phyloP scores from a whole-genome alignment of 2,797 vertebrate genomes.

The Anas acuta region DNA sequence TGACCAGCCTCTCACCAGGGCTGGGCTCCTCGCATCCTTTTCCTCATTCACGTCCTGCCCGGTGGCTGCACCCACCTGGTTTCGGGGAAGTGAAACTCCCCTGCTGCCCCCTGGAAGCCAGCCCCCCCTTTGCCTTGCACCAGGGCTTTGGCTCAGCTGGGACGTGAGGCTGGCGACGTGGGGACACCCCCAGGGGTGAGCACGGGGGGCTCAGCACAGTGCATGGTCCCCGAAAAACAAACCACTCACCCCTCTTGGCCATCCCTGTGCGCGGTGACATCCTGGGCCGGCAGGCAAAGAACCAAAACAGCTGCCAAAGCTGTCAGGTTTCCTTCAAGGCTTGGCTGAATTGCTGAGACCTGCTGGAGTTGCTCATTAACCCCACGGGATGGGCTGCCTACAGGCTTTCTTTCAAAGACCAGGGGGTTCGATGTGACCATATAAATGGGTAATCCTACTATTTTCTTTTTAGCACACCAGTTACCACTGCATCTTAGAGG shows the following conservation, averaged over 20 bases:
- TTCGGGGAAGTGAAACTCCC: neutral
- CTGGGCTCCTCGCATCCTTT: neutral
- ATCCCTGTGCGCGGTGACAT: neutral
- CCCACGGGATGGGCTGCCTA: accelerated
- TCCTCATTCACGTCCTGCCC: neutral
- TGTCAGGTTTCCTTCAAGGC: neutral
- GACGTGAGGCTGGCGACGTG: neutral
- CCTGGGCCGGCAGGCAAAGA: neutral
- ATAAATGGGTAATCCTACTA: neutral
- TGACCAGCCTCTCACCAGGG: neutral
- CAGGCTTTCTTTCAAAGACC: neutral
- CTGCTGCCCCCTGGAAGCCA: neutral
- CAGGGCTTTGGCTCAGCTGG: too few relatives aligned
- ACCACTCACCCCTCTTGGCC: neutral
- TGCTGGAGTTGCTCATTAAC: neutral
- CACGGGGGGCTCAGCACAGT: neutral
- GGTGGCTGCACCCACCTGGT: neutral
- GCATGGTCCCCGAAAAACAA: neutral
- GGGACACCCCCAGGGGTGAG: neutral
- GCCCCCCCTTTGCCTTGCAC: too few relatives aligned
- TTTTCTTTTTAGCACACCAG: neutral
- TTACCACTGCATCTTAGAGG: neutral
- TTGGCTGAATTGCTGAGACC: neutral
- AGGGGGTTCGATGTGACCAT: neutral
- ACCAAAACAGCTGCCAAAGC: neutral